Evolutionary conservation across 2,113 vertebrate genomes (phyloP).

Genomic region (Pygathrix nemaeus): DNA sequence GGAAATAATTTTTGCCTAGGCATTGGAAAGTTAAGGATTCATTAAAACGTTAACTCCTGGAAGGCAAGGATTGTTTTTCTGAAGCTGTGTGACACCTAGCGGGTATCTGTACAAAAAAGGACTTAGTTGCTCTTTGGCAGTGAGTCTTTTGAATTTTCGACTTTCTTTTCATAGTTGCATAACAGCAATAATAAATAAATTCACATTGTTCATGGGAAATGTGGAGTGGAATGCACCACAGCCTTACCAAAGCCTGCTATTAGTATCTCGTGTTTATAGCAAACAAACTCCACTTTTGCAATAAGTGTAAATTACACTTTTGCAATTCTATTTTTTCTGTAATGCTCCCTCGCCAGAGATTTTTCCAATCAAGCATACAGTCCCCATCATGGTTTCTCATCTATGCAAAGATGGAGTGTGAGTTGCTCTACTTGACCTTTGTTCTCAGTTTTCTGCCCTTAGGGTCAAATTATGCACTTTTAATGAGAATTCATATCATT

Average conservation of each 20-base stretch:
- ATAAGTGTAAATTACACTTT: neutral
- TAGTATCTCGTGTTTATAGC: neutral
- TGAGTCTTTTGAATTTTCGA: neutral
- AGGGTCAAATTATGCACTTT: constrained; percentile 20
- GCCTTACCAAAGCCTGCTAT: neutral
- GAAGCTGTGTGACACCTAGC: neutral
- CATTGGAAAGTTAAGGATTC: neutral
- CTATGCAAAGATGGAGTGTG: neutral
- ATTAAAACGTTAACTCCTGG: constrained; percentile 39
- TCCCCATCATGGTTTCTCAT: neutral
- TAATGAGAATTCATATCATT: neutral
- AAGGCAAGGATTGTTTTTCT: neutral
- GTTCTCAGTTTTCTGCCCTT: neutral
- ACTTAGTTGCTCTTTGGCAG: neutral
- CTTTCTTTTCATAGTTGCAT: neutral
- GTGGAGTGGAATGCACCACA: neutral
- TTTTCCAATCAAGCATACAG: neutral
- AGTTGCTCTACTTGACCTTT: neutral
- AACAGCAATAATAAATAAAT: constrained; percentile 21
- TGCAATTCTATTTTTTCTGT: neutral
- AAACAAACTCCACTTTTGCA: neutral
- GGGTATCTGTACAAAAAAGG: neutral
- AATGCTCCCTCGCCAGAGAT: neutral
- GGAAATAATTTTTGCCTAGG: constrained; percentile 47
- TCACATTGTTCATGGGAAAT: neutral